Conservation (phyloP, 92 coral and sea anemone genomes). For the Palythoa heliodiscus region DNA sequence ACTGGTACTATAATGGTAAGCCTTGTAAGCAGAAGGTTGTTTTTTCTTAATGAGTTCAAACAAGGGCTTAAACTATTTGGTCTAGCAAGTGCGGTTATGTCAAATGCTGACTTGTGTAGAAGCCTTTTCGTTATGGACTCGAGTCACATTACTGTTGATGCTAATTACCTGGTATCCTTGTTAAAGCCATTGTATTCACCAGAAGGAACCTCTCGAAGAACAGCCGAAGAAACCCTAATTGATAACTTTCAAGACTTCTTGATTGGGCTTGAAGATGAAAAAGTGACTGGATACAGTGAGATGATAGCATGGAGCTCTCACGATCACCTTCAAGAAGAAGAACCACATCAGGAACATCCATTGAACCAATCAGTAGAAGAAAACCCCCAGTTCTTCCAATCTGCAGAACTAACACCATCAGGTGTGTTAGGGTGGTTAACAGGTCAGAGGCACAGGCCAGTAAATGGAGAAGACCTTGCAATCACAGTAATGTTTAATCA, state of each 20-base stretch:
- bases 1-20: constrained; percentile 64
- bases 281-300: constrained; percentile 50
- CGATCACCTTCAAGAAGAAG: constrained; percentile 39
- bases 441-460: constrained; percentile 51
- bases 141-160: constrained; percentile 47
- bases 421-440: neutral
- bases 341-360: constrained; percentile 6
- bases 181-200: constrained; percentile 61
- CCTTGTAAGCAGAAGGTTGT: constrained; percentile 52
- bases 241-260: constrained; percentile 63
- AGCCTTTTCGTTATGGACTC: constrained; percentile 51
- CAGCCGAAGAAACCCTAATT: constrained; percentile 55
- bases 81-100: constrained; percentile 30
- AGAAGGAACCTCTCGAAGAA: constrained; percentile 55
- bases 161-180: constrained; percentile 57
- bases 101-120: constrained; percentile 54
- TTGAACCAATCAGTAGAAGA: constrained; percentile 1
- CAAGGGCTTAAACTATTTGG: neutral
- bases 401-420: neutral
- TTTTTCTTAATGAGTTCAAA: constrained; percentile 49
- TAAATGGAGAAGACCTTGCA: constrained; percentile 40
- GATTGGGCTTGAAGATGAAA: constrained; percentile 58
- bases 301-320: constrained; percentile 42
- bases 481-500: constrained; percentile 32
- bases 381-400: neutral